Base-by-base conservation (phyloP, 2,888 invertebrate genomes). In the Clusia tigrina region DNA sequence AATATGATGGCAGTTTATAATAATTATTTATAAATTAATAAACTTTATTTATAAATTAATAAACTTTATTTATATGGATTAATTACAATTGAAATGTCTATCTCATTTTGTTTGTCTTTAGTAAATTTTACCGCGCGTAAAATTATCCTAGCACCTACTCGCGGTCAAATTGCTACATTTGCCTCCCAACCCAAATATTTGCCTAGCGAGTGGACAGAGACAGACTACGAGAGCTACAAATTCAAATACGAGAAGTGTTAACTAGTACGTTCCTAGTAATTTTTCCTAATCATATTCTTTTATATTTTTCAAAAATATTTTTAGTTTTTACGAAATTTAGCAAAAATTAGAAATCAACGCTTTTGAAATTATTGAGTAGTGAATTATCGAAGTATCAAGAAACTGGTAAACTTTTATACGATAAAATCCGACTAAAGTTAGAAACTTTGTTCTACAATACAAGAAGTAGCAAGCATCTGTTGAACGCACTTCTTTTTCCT, bases 41-140 rank as follows among this genome's bases (percentile, higher is more conserved):
- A n/a, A n/a, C n/a, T n/a, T n/a, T n/a, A n/a, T n/a, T n/a, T n/a
- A n/a, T n/a, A n/a, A n/a, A n/a, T n/a, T n/a, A n/a, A n/a, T n/a
- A n/a, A n/a, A n/a, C n/a, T n/a, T n/a, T n/a, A n/a, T n/a, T n/a
- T n/a, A n/a, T n/a, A n/a, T n/a, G n/a, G n/a, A n/a, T n/a, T n/a
- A n/a, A n/a, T n/a, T n/a, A n/a, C n/a, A n/a, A n/a, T n/a, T n/a
- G n/a, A n/a, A n/a, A n/a, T n/a, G n/a, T n/a, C n/a, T n/a, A 32
- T 32, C 12, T 9, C 32, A 32, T 42, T 48, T 20, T 6, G 18
- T 15, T 48, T 48, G 3, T 48, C 22, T 48, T 3, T 48, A 48
- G 48, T 48, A 48, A 48, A 48, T 48, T 48, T 48, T 48, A 48
- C 48, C 18, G 20, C 20, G 48, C 20, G 48, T 48, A 48, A 48